A percentile compares a stretch with the other conserved stretches of the same genome.
These are phyloP conservation scores for Fregetta grallaria DNA, from an alignment of 2,113 vertebrate genomes.

Conservation along the genomic window DNA sequence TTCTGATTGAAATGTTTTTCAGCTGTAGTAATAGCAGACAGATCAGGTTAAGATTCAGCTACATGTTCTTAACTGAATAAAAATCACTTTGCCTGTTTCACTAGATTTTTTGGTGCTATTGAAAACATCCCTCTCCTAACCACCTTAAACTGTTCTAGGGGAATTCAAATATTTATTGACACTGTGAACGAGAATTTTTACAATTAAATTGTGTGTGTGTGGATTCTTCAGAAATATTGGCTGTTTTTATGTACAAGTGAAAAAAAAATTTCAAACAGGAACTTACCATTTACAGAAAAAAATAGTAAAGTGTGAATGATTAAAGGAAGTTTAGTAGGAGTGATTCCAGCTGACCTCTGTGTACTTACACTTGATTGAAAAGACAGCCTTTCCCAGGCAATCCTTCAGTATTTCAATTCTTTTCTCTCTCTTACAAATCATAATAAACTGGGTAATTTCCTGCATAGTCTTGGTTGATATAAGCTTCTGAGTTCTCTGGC, in stretches of 20 bases:
- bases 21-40: background rate
- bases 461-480: background rate
- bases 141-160: background rate
- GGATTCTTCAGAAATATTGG: background rate
- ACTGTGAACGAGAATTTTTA: background rate
- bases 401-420: background rate
- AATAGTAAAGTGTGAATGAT: background rate
- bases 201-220: background rate
- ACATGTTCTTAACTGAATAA: background rate
- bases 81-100: background rate
- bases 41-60: background rate
- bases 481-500: background rate
- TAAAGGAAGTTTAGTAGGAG: background rate
- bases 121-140: background rate
- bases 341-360: background rate
- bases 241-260: background rate
- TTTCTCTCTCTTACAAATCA: background rate
- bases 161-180: background rate
- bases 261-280: background rate
- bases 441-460: background rate
- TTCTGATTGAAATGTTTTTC: background rate
- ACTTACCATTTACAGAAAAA: background rate
- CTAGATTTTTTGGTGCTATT: background rate
- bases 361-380: background rate
- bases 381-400: background rate